Evolutionary conservation across 2,113 vertebrate species (phyloP), one percentile per base, ranked within the genome.

Genomic region (Antechinus stuartii): DNA sequence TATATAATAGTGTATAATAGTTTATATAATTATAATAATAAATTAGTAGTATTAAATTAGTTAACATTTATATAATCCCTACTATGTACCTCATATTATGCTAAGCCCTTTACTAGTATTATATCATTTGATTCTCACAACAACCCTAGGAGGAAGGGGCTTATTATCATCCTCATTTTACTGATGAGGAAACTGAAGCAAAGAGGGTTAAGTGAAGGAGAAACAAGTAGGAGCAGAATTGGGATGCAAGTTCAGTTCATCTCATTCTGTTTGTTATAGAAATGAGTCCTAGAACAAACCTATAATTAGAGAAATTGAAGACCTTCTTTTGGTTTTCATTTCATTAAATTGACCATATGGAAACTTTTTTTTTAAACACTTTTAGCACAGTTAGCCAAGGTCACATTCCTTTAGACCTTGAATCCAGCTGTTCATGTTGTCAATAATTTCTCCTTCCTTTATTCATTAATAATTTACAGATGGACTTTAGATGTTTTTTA

Each of bases 401-500:
- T 92, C 52, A 95, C 19, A 68, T 95, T 97, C 68, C 50, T 30
- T 53, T 26, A 30, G 54, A 91, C 23, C 25, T 50, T 54, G 54
- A 91, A 54, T 94, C 42, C 68, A 91, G 26, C 89, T 95, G 42
- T 92, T 94, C 93, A 93, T 53, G 68, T 55, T 93, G 76, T 90
- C 55, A 91, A n/a, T 57, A 55, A 96, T 92, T 61, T 56, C 46
- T 50, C 47, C 47, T 19, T 61, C 55, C 55, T 94, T 68, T 93
- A 54, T 27, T 93, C 52, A 94, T 95, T 94, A 46, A 94, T 93
- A 95, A 90, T 22, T 96, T 91, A 94, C 11, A 42, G 35, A 91
- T 95, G 89, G 61, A 91, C 23, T 95, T 96, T 96, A 96, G 93
- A 94, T 90, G 16, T 46, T 56, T 35, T 94, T 95, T 91, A 49